Evolutionary conservation across 2,888 invertebrate species (phyloP), one percentile per base, ranked within the genome.

Genomic region (Diplolepis rosae): DNA sequence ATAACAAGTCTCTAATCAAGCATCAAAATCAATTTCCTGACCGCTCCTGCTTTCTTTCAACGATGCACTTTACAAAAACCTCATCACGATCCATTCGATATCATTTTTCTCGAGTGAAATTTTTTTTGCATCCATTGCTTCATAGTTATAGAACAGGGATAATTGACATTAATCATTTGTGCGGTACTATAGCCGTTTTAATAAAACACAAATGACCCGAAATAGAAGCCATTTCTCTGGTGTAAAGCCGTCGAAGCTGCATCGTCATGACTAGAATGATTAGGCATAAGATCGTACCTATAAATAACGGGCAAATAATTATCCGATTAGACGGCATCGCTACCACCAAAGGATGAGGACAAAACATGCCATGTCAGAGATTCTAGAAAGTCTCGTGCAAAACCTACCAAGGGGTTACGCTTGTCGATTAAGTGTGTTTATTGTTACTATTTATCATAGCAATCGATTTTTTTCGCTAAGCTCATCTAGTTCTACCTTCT

Each of bases 271-370:
- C 70, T 61, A 67, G 70, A 74, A 79, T 76, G 75, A 77, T 76
- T 75, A 75, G 73, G 68, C 50, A 70, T 54, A 73, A 73, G 77
- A 78, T 78, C 74, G 74, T 72, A 72, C 73, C 75, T 77, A 75
- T 80, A 81, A 79, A 81, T 79, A 79, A 81, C 75, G 71, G 77
- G 73, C 74, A 76, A 79, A 79, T 73, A 79, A 79, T 79, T 74
- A 75, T 72, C 72, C 72, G 68, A 32, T 7, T 22, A 11, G 11
- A 24, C 22, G 15, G 24, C 13, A 35, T 50, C 0, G 28, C 7
- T 11, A 2, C 18, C 39, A 30, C 18, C 30, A 9, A n/a, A 13
- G 15, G n/a, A 18, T 3, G 11, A 18, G 69, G 68, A 71, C 75
- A 45, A 77, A 79, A 74, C 65, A 72, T 75, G 71, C 65, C 61